phyloP scores from a whole-genome alignment of 1,140 invertebrate species.

The Linepithema humile region DNA sequence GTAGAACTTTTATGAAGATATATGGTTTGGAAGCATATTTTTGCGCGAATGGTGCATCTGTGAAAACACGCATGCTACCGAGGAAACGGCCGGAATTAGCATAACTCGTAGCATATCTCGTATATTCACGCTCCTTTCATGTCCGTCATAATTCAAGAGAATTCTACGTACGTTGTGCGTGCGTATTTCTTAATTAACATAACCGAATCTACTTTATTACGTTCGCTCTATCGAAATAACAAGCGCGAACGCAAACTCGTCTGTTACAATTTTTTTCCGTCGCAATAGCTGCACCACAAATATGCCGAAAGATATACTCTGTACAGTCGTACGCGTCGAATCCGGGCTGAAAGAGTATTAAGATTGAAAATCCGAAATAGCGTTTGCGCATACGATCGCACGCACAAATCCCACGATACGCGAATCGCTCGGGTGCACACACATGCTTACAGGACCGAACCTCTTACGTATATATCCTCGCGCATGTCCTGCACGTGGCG shows the following conservation, averaged over 20 bases:
- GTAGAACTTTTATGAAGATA: not conserved
- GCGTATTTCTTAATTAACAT: no score
- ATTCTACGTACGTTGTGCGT: conserved; percentile 9
- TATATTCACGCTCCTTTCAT: not conserved
- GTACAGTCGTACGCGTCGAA: not conserved
- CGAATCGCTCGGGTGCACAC: not conserved
- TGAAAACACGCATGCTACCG: conserved; percentile 11
- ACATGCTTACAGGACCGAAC: conserved; percentile 9
- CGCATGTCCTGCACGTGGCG: conserved; percentile 33
- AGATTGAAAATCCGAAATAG: not conserved
- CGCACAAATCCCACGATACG: not conserved
- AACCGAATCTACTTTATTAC: no score
- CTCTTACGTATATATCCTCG: conserved; percentile 30
- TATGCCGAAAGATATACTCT: not conserved
- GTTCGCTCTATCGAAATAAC: no score
- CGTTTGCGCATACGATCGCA: not conserved
- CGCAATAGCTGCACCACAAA: not conserved
- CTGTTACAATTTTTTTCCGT: no score
- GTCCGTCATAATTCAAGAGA: not conserved
- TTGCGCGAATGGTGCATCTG: conserved; percentile 11
- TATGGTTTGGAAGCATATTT: conserved; percentile 1
- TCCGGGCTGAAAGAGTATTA: not conserved
- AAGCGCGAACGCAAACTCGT: no score
- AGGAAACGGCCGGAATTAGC: conserved; percentile 12
- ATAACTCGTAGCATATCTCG: conserved; percentile 35